Evolutionary conservation across 2,113 vertebrate species (phyloP), one percentile per base, ranked within the genome.

Genomic region (Hydrolagus affinis): DNA sequence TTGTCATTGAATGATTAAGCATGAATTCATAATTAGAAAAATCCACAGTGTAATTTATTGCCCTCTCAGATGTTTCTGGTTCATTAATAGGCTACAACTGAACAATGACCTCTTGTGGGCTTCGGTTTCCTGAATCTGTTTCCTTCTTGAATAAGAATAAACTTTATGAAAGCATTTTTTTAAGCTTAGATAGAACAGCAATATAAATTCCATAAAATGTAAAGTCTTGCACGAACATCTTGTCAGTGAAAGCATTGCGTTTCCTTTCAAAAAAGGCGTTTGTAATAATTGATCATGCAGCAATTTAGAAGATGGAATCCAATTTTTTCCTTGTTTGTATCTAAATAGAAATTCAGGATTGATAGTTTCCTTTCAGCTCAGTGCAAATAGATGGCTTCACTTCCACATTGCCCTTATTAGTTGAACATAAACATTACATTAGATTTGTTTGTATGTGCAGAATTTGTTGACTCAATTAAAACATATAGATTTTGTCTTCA

Each of bases 1-100:
- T 91, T 96, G 96, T 96, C 96, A 95, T 90, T 96, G 95, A 97
- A 93, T 93, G 96, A 98, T 98, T 97, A 96, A 95, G 94, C 89
- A 93, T 89, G 95, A 98, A 98, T 97, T 94, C 94, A 95, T 96
- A 98, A 97, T 96, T 96, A 96, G 95, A 93, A 90, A 93, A 94
- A 93, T 91, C 91, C 90, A 93, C 92, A 90, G 88, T 89, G 91
- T 94, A 95, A 97, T 97, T 96, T 95, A 96, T 95, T 94, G 94
- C 90, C 91, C 91, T 93, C 92, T 89, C 88, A 92, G 93, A 95
- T 94, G 94, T 92, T 94, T 94, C 92, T 93, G 95, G 94, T 96
- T 96, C 95, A 94, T 96, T 96, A 96, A 92, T 91, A 91, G 92
- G 94, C 93, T 94, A 93, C 95, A 95, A 95, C 95, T 91, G 94